Evolutionary conservation across 2,888 invertebrate species (phyloP).

Genomic region (Teleiodes luculella): DNA sequence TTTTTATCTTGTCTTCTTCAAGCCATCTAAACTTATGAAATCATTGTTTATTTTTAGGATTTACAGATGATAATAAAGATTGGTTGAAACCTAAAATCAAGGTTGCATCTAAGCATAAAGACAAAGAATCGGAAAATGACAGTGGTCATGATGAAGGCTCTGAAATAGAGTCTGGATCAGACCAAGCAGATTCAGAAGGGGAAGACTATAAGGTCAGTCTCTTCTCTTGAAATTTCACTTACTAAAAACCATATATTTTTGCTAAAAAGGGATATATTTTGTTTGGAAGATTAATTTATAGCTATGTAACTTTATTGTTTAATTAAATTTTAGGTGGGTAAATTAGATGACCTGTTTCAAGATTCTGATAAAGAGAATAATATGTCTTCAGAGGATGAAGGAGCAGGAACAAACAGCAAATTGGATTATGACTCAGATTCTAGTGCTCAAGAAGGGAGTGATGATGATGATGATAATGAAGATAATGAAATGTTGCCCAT

Average conservation of each 20-base stretch:
- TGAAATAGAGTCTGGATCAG: conserved; percentile 42
- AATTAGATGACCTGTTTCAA: conserved; percentile 74
- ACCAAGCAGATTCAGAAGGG: conserved; percentile 30
- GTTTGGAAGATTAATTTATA: too few relatives aligned
- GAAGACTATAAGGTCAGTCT: conserved; percentile 29
- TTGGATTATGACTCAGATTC: conserved; percentile 59
- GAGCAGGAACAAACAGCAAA: conserved; percentile 40
- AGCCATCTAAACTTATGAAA: too few relatives aligned
- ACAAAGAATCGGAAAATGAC: conserved; percentile 39
- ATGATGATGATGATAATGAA: conserved; percentile 54
- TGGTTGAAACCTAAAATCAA: conserved; percentile 83
- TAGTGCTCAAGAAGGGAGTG: conserved; percentile 46
- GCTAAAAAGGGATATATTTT: too few relatives aligned
- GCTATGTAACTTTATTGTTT: background rate
- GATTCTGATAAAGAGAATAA: conserved; percentile 66
- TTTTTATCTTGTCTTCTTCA: too few relatives aligned
- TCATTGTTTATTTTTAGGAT: conserved; percentile 56
- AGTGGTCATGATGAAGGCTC: conserved; percentile 43
- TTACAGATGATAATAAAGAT: conserved; percentile 84
- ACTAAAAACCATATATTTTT: too few relatives aligned
- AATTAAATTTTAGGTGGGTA: conserved; percentile 59
- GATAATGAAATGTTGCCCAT: conserved; percentile 89
- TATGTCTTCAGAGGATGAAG: conserved; percentile 54
- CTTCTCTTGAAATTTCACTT: too few relatives aligned
- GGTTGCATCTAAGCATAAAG: conserved; percentile 38